Evolutionary conservation across 2,113 vertebrate genomes (phyloP).

Genomic region (Myotis brandtii): DNA sequence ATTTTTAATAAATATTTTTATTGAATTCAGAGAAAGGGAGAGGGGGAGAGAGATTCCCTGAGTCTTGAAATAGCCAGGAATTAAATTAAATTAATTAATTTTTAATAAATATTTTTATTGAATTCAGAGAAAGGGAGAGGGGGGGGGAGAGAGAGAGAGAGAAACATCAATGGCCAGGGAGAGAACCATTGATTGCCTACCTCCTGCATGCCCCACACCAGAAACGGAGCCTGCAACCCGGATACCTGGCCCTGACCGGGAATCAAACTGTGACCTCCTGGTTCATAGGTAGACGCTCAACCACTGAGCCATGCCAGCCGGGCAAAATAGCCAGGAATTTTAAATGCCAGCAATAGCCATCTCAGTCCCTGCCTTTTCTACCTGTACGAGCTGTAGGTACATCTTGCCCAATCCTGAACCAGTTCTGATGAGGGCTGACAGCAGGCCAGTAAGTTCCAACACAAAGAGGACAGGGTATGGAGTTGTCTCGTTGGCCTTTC

Average conservation of each 20-base stretch:
- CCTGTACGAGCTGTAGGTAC: not conserved
- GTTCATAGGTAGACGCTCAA: no score
- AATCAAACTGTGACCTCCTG: not conserved
- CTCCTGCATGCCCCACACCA: no score
- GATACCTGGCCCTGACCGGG: not conserved
- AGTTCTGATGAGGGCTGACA: not conserved
- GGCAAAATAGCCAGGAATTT: not conserved
- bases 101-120: no score
- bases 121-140: not conserved
- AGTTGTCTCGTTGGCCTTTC: not conserved
- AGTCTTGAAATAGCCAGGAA: not conserved
- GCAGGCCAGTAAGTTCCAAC: not conserved
- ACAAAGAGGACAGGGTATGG: rapidly evolving
- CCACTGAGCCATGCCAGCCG: no score
- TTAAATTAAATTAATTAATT: no score
- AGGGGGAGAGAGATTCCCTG: rapidly evolving
- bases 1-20: no score
- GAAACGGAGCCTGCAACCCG: not conserved
- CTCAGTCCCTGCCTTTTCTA: not conserved
- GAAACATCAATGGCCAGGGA: not conserved
- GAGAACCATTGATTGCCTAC: not conserved
- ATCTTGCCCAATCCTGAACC: not conserved
- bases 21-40: not conserved
- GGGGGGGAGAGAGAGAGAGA: not conserved
- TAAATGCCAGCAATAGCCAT: not conserved